Conservation (phyloP, 2,888 invertebrate species). For the Dione juno region DNA sequence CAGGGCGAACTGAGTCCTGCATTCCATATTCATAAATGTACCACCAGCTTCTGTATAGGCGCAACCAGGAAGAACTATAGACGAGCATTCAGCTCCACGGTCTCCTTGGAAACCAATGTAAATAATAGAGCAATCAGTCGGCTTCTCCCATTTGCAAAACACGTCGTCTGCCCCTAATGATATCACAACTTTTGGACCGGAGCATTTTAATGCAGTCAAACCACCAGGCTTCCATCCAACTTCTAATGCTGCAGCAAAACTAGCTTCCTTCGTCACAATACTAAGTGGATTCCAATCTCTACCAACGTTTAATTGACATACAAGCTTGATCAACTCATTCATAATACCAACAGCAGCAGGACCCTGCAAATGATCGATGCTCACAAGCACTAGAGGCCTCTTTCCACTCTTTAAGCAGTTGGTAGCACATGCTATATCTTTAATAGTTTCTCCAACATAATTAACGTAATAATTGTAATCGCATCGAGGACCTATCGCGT, state of each 20-base stretch:
- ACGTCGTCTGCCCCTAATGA: slow-evolving; percentile 96
- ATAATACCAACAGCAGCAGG: slow-evolving; percentile 53
- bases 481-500: slow-evolving; percentile 92
- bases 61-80: slow-evolving; percentile 95
- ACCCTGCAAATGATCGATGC: slow-evolving; percentile 60
- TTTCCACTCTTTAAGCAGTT: slow-evolving; percentile 55
- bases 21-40: slow-evolving; percentile 97
- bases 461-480: slow-evolving; percentile 90
- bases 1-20: slow-evolving; percentile 94
- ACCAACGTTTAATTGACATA: slow-evolving; percentile 40
- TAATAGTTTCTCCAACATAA: slow-evolving; percentile 58
- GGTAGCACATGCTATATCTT: slow-evolving; percentile 49
- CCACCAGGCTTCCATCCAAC: slow-evolving; percentile 94
- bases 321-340: slow-evolving; percentile 50
- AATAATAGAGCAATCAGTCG: slow-evolving; percentile 91
- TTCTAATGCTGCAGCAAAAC: slow-evolving; percentile 97
- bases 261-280: slow-evolving; percentile 94
- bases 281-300: slow-evolving; percentile 86
- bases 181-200: slow-evolving; percentile 91
- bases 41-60: slow-evolving; percentile 99
- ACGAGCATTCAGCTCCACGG: slow-evolving; percentile 93
- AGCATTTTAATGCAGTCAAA: slow-evolving; percentile 78
- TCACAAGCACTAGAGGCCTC: slow-evolving; percentile 70
- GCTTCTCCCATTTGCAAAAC: slow-evolving; percentile 88
- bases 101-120: slow-evolving; percentile 98